phyloP scores from a whole-genome alignment of 2,797 vertebrate species.

The Diceros bicornis region DNA sequence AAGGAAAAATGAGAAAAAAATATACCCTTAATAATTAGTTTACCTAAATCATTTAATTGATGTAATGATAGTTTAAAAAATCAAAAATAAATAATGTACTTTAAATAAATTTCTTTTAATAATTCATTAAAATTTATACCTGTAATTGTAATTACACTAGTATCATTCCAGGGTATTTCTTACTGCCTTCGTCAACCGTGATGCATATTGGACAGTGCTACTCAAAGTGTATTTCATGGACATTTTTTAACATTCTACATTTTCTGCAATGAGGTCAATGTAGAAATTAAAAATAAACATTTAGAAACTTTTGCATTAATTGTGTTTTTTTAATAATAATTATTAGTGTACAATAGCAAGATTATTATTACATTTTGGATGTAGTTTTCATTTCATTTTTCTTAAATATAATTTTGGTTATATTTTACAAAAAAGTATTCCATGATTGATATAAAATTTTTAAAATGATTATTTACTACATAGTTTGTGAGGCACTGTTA shows the following conservation, averaged over 20 bases:
- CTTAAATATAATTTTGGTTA: not conserved
- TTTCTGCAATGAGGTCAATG: not conserved
- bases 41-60: not conserved
- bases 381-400: not conserved
- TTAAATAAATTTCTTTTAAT: not conserved
- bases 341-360: not conserved
- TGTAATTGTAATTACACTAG: not conserved
- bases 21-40: not conserved
- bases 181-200: not conserved
- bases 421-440: not conserved
- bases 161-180: not conserved
- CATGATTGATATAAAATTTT: not conserved
- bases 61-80: not conserved
- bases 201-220: not conserved
- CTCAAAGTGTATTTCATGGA: not conserved
- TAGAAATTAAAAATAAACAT: not conserved
- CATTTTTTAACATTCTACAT: not conserved
- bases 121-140: too few species aligned
- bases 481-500: not conserved
- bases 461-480: not conserved
- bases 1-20: not conserved
- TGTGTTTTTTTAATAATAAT: not conserved
- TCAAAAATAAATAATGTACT: not conserved
- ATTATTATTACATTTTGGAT: not conserved
- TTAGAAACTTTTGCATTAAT: not conserved